Evolutionary conservation across 2,797 vertebrate species (phyloP).

Genomic region (Mus minutoides): DNA sequence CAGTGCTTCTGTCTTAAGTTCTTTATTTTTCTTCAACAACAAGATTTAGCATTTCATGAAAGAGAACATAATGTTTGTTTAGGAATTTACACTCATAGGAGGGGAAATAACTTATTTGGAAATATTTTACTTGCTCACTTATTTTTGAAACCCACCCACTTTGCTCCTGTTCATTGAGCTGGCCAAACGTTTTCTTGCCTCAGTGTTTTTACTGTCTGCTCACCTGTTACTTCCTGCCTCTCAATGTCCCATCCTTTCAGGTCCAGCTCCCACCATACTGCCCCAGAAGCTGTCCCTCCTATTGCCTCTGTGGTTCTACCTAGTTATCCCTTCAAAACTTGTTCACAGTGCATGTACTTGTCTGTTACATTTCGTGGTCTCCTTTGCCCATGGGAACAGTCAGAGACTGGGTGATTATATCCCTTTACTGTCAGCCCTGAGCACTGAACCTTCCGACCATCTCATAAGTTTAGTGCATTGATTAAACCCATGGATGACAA

Average conservation of each 20-base stretch:
- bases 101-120: neutral
- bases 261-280: neutral
- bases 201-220: neutral
- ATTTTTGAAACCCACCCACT: neutral
- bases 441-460: accelerated
- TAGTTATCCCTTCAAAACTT: neutral
- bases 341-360: neutral
- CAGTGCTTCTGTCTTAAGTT: neutral
- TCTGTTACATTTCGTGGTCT: neutral
- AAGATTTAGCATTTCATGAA: constrained; percentile 44
- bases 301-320: neutral
- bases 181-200: neutral
- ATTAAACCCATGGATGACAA: neutral
- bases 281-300: neutral
- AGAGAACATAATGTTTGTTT: constrained; percentile 32
- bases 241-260: neutral
- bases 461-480: neutral
- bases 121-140: neutral
- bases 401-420: neutral
- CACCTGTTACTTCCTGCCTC: neutral
- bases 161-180: neutral
- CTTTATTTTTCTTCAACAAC: constrained; percentile 34
- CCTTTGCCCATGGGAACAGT: neutral
- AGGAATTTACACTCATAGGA: neutral
- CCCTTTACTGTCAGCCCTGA: neutral